phyloP scores from a whole-genome alignment of 2,888 invertebrate species.

The Ceraclea dissimilis region DNA sequence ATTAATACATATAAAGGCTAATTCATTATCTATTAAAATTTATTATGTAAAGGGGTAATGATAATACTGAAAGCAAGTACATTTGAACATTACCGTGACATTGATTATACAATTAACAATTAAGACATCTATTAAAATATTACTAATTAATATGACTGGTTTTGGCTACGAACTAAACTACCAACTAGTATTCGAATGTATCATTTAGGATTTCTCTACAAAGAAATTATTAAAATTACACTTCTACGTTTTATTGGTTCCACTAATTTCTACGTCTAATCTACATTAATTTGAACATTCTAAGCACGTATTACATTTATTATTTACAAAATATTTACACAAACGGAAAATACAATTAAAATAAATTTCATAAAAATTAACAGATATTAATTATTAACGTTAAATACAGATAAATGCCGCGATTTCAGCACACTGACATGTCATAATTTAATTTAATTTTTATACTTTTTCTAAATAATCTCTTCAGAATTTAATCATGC shows the following conservation, averaged over 20 bases:
- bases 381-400: not conserved
- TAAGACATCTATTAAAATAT: not conserved
- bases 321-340: constrained; percentile 5
- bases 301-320: not conserved
- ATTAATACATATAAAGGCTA: too few relatives aligned
- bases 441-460: too few relatives aligned
- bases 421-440: too few relatives aligned
- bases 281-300: not conserved
- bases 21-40: too few relatives aligned
- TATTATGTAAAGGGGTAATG: too few relatives aligned
- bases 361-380: too few relatives aligned
- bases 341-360: not conserved
- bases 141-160: constrained; percentile 14
- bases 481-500: too few relatives aligned
- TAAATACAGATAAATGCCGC: constrained; percentile 1
- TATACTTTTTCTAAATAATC: too few relatives aligned
- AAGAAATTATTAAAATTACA: constrained; percentile 10
- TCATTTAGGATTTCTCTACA: constrained; percentile 24
- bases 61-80: too few relatives aligned
- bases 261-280: not conserved
- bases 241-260: not conserved
- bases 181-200: constrained; percentile 26
- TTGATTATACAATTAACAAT: too few relatives aligned
- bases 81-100: too few relatives aligned
- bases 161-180: constrained; percentile 25